Evolutionary conservation across 2,113 vertebrate species (phyloP), one percentile per base, ranked within the genome.

Genomic region (Romanogobio albipinnatus): DNA sequence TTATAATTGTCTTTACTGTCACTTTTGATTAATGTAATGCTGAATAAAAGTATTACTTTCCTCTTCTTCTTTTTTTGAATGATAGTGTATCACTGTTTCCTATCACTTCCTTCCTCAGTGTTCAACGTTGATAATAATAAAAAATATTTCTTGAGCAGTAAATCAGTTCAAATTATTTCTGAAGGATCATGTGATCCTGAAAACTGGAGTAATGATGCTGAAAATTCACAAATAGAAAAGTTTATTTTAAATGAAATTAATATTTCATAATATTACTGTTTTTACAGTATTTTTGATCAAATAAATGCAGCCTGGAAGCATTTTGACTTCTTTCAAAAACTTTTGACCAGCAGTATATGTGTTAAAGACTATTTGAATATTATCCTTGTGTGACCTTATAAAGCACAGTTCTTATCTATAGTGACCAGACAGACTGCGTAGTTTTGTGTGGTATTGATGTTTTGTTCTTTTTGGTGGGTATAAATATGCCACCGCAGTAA

Each of bases 401-500:
- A 74, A 47, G 43, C n/a, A 9, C 47, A 29, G 3, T 53, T 70
- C 8, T 39, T 71, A 36, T 56, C 62, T 49, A 33, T 53, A 14
- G 45, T 15, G 22, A 24, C 11, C 47, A 39, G 29, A 70, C 49
- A 33, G 49, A 19, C 43, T 51, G 45, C 1, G 5, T 14, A 58
- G 29, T 26, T 45, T 58, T 51, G 75, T 14, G 15, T 1, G 14
- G 49, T 68, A 58, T 22, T 71, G 64, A 29, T 36, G 77, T 85
- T 86, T 86, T 77, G 36, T 86, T 68, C 36, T 53, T 83, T 85
- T 79, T 19, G 22, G 29, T 24, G 45, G 45, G 58, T 64, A 43
- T 85, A 61, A 76, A 17, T 84, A 49, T 39, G 29, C 45, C 62
- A 24, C 29, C 7, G 53, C 82, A 80, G 74, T 88, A 89, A 80